Percentiles rank a stretch among this genome's conserved stretches.
phyloP scores from a whole-genome alignment of 2,888 invertebrate genomes.

The Thereva unica region DNA sequence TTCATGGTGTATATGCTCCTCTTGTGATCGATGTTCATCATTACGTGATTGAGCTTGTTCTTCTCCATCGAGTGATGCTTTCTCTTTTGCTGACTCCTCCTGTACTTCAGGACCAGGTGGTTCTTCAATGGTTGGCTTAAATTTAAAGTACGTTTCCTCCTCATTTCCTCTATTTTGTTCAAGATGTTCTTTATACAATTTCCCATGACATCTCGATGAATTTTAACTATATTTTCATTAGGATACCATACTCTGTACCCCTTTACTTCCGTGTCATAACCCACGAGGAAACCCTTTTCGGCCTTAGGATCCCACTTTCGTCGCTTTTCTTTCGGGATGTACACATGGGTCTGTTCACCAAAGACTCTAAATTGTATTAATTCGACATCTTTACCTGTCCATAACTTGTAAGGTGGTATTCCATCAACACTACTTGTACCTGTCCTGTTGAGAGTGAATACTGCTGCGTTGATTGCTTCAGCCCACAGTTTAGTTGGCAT shows the following conservation, averaged over 20 bases:
- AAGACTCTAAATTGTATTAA: too few species aligned
- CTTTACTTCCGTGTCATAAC: slow-evolving; percentile 45
- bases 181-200: too few species aligned
- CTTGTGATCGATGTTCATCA: too few species aligned
- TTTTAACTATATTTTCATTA: slow-evolving; percentile 30
- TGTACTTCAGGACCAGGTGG: slow-evolving; percentile 43
- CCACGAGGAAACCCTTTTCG: slow-evolving; percentile 42
- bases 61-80: slow-evolving; percentile 45
- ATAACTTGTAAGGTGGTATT: too few species aligned
- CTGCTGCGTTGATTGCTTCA: slow-evolving; percentile 49
- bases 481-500: slow-evolving; percentile 49
- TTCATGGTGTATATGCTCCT: too few species aligned
- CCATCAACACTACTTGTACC: too few species aligned
- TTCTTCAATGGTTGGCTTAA: slow-evolving; percentile 39
- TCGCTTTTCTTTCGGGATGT: slow-evolving; percentile 49
- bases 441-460: too few species aligned
- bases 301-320: slow-evolving; percentile 51
- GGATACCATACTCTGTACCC: slow-evolving; percentile 26
- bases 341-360: slow-evolving; percentile 45
- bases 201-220: slow-evolving; percentile 37
- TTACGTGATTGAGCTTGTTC: too few species aligned
- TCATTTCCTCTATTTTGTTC: background rate
- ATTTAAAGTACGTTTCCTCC: slow-evolving; percentile 41
- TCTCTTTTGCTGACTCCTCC: slow-evolving; percentile 46
- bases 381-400: too few species aligned